Base-by-base conservation (phyloP, 2,888 invertebrate species). In the Drosophila algonquin region DNA sequence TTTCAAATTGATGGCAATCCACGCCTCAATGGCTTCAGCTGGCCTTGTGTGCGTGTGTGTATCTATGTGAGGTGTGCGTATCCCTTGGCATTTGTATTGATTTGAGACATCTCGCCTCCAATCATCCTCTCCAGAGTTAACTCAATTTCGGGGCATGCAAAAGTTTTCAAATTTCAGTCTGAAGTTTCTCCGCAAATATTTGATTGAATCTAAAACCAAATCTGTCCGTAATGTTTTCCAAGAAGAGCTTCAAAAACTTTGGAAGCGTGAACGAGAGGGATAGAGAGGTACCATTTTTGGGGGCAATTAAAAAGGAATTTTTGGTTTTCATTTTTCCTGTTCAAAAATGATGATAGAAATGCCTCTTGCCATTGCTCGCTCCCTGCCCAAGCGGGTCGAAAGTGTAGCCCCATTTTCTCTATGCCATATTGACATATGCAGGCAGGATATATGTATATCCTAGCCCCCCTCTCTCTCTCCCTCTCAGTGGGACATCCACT, bases 1-100 rank as follows among this genome's bases (percentile, higher is more conserved):
- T 77, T 71, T 63, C 48, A 68, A 77, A 77, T 77, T 77, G 71
- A 80, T 77, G 73, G 73, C 63, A 32, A 45, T 52, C 27, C 21
- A 40, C 40, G 40, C 40, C 40, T 40, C 40, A 35, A 45, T n/a
- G 30, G 50, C 27, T 50, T 35, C n/a, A 50, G 2, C 30, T 27
- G 8, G 14, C 35, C 6, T 30, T 32, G 18, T 56, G 18, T 45
- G 40, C 24, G 48, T 53, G 61, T 40, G n/a, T 18, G 45, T 55
- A 52, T 62, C 63, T 51, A 57, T 54, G 48, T 58, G 12, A 4
- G 35, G 12, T 30, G 8, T 30, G 35, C 4, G 35, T 35, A 12
- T 12, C 32, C 46, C 47, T 14, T 7, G 21, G 18, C 30, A 51
- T 27, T 24, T 27, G 27, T 51, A 27, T 46, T 56, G 45, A 30